These are phyloP conservation scores for Brachionus paranguensis DNA, from an alignment of 1,140 invertebrate species.

Conservation along the genomic window DNA sequence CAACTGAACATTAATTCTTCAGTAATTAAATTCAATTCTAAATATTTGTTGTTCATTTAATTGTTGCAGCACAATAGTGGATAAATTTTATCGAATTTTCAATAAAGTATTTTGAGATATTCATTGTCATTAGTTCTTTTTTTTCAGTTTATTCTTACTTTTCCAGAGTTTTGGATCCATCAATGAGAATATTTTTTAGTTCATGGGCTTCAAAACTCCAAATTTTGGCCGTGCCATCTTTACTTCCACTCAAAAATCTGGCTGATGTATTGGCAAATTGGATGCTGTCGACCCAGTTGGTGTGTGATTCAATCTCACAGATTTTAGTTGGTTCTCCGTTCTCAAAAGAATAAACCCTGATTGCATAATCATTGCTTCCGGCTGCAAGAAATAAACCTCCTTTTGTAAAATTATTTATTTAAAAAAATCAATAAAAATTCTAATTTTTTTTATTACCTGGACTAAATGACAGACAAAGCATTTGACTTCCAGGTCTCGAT, in stretches of 20 bases:
- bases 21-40: no score
- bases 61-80: no score
- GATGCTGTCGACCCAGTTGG: conserved; percentile 88
- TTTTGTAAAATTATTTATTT: background rate
- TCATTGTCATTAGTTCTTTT: no score
- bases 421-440: background rate
- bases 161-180: background rate
- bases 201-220: conserved; percentile 67
- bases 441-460: conserved; percentile 57
- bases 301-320: conserved; percentile 78
- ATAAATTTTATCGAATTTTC: background rate
- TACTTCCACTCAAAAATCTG: conserved; percentile 85
- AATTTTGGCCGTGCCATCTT: conserved; percentile 88
- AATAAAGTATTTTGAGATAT: background rate
- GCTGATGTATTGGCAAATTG: conserved; percentile 81
- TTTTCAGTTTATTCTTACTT: background rate
- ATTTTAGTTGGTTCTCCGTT: conserved; percentile 68
- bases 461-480: conserved; percentile 90
- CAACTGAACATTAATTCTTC: no score
- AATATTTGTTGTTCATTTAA: no score
- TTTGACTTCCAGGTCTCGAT: conserved; percentile 85
- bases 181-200: background rate
- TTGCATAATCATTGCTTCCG: conserved; percentile 85
- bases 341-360: conserved; percentile 78
- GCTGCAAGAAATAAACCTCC: conserved; percentile 84